phyloP scores from a whole-genome alignment of 2,888 invertebrate genomes.

The Odiellus spinosus region DNA sequence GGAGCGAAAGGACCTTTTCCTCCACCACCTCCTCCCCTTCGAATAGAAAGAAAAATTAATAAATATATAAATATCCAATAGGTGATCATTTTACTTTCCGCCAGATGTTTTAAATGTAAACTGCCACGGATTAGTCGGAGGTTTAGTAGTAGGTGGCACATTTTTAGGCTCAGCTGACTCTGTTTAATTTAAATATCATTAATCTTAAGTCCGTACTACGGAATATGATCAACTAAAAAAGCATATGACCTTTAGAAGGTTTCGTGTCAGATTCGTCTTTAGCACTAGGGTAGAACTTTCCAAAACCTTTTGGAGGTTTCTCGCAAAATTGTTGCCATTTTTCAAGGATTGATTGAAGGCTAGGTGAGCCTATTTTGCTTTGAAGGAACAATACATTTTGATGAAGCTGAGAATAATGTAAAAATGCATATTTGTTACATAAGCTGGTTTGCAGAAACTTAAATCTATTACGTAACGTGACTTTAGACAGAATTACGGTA shows the following conservation, averaged over 20 bases:
- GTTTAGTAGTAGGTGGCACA: too few relatives aligned
- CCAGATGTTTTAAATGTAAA: too few relatives aligned
- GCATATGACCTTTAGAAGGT: slow-evolving; percentile 7
- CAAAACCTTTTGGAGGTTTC: slow-evolving; percentile 68
- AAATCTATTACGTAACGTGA: too few relatives aligned
- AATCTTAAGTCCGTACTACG: too few relatives aligned
- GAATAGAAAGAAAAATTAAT: background rate
- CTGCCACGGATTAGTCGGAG: too few relatives aligned
- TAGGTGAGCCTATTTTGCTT: background rate
- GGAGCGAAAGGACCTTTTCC: slow-evolving; percentile 29
- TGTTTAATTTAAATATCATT: too few relatives aligned
- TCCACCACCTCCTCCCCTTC: slow-evolving; percentile 12
- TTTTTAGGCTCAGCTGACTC: too few relatives aligned
- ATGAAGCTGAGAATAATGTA: background rate
- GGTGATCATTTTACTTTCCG: background rate
- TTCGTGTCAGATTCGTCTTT: slow-evolving; percentile 20
- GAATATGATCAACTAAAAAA: too few relatives aligned
- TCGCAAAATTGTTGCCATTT: slow-evolving; percentile 7
- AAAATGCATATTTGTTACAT: too few relatives aligned
- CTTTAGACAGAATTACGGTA: too few relatives aligned
- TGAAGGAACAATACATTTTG: background rate
- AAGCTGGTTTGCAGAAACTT: too few relatives aligned
- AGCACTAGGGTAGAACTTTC: slow-evolving; percentile 62
- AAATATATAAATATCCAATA: background rate
- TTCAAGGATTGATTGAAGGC: background rate